Percentiles rank a stretch among this genome's conserved stretches.
phyloP scores from a whole-genome alignment of 2,113 vertebrate genomes.

The Syngnathus typhle region DNA sequence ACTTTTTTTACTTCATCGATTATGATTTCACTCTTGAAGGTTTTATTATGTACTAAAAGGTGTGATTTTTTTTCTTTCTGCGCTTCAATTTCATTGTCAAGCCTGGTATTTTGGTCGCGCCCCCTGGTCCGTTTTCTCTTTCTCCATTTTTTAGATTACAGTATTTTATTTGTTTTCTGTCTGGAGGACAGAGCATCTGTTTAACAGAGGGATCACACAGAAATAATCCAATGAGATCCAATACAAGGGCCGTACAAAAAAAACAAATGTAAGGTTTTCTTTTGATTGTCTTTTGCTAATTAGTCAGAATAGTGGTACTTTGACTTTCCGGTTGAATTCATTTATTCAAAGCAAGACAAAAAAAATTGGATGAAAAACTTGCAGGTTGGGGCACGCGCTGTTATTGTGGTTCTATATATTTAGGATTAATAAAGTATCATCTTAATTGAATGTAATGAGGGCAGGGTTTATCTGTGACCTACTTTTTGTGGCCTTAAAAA shows the following conservation, averaged over 20 bases:
- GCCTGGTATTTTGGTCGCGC: constrained; percentile 76
- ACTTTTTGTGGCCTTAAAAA: too few relatives aligned
- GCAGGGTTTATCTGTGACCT: too few relatives aligned
- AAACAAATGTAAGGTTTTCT: background rate
- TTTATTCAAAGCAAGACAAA: background rate
- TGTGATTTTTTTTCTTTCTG: constrained; percentile 36
- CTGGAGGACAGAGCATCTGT: constrained; percentile 34
- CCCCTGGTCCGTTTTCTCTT: constrained; percentile 70
- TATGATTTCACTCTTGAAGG: constrained; percentile 59
- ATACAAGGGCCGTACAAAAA: background rate
- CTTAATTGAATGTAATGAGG: too few relatives aligned
- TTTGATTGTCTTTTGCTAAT: background rate
- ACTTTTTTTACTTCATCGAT: constrained; percentile 55
- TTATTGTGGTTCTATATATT: too few relatives aligned
- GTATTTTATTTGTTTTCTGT: constrained; percentile 26
- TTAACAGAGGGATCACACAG: constrained; percentile 25
- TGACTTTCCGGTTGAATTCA: background rate
- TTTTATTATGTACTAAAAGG: constrained; percentile 41
- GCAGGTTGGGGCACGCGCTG: too few relatives aligned
- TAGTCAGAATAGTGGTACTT: background rate
- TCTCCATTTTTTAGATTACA: constrained; percentile 54
- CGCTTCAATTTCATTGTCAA: constrained; percentile 72
- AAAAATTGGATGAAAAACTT: too few relatives aligned
- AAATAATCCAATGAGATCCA: background rate
- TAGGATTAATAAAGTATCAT: too few relatives aligned